These are phyloP conservation scores for Cosmorhoe ocellata DNA, from an alignment of 2,888 invertebrate genomes.

Conservation along the genomic window DNA sequence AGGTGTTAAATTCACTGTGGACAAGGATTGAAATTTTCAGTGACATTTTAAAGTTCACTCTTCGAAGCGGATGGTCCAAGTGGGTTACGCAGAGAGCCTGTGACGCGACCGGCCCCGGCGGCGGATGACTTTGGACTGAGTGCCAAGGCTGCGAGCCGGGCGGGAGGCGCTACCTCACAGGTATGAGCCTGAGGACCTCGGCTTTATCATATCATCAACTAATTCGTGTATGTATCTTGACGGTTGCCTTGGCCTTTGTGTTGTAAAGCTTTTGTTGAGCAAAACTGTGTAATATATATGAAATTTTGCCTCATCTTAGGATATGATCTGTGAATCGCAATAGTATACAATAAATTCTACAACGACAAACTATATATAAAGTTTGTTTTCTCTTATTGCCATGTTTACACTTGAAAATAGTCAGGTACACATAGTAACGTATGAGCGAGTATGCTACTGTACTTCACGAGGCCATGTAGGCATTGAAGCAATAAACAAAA, in stretches of 20 bases:
- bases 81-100: slow-evolving; percentile 31
- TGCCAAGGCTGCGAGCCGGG: slow-evolving; percentile 30
- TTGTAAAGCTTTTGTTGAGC: not conserved
- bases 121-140: slow-evolving; percentile 57
- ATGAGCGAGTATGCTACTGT: no score
- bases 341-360: no score
- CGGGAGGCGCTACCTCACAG: slow-evolving; percentile 31
- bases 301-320: not conserved
- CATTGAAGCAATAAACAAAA: no score
- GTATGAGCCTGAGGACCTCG: slow-evolving; percentile 28
- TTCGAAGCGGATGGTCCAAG: slow-evolving; percentile 42
- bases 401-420: no score
- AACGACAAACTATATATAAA: no score
- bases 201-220: slow-evolving; percentile 35
- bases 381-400: no score
- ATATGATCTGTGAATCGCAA: no score
- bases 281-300: not conserved
- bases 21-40: slow-evolving; percentile 39
- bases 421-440: no score
- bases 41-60: slow-evolving; percentile 68
- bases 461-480: no score
- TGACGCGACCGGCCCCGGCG: slow-evolving; percentile 43
- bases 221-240: slow-evolving; percentile 32
- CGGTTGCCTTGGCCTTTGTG: slow-evolving; percentile 29
- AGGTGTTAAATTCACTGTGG: slow-evolving; percentile 47